Conservation (phyloP, 2,113 vertebrate genomes). For the Entelurus aequoreus region DNA sequence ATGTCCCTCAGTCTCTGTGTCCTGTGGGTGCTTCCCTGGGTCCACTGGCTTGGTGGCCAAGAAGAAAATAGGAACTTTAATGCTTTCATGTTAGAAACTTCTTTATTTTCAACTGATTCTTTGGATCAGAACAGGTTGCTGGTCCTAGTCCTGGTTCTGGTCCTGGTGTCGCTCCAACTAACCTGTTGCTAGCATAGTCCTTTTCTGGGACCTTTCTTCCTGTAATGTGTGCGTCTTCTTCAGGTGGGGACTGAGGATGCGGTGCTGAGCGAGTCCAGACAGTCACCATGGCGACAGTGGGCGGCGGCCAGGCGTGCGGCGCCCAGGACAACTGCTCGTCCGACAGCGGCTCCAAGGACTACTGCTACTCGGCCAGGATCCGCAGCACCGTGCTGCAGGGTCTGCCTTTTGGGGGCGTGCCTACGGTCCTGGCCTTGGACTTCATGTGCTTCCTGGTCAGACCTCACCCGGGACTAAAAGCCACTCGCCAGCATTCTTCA, state of each 20-base stretch:
- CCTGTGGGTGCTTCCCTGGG: too few species aligned
- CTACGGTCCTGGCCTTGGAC: constrained; percentile 93
- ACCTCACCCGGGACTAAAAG: neutral
- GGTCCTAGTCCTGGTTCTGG: too few species aligned
- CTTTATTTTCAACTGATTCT: too few species aligned
- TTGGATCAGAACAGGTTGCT: too few species aligned
- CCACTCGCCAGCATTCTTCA: too few species aligned
- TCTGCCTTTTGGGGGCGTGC: constrained; percentile 91
- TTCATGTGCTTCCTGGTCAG: constrained; percentile 98
- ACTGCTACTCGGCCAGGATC: constrained; percentile 87
- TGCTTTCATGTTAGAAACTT: too few species aligned
- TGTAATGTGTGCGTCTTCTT: neutral
- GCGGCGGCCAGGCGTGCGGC: constrained; percentile 61
- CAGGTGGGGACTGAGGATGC: constrained; percentile 67
- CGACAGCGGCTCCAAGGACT: constrained; percentile 78
- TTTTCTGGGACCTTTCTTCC: neutral
- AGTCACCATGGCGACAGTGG: constrained; percentile 74
- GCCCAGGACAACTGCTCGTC: constrained; percentile 61
- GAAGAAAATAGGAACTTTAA: too few species aligned
- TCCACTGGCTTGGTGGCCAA: too few species aligned
- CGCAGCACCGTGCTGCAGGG: constrained; percentile 97
- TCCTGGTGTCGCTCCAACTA: too few species aligned
- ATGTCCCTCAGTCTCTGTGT: too few species aligned
- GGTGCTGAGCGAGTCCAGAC: constrained; percentile 76
- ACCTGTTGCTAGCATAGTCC: too few species aligned